Base-by-base conservation (phyloP, 2,888 invertebrate species). In the Conops quadrifasciatus region DNA sequence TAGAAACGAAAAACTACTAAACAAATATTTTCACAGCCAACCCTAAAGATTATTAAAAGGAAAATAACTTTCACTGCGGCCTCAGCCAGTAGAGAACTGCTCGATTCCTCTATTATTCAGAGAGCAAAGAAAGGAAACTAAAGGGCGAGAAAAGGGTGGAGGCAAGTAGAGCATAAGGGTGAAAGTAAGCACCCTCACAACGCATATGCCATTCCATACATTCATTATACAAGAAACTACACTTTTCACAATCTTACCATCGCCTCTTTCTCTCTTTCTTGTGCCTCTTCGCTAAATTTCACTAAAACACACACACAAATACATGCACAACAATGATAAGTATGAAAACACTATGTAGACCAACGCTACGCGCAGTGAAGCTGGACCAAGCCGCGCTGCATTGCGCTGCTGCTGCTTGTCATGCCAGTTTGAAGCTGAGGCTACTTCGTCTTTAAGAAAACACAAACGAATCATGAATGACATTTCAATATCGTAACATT, bases 31-130 rank as follows among this genome's bases (percentile, higher is more conserved):
- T 65, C 51, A 19, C 49, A 60, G 53, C 9, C 59, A 68, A 51
- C 56, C 36, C 9, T 36, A 7, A 9, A 36, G 9, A 36, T 36
- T 36, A 56, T 64, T 64, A 30, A 64, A 64, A 67, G 47, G 64
- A 63, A 70, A 70, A 64, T 26, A 70, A 70, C 70, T 70, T 70
- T 70, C 70, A 64, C 70, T 56, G 62, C 70, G 63, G 64, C 58
- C 58, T 58, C 13, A 26, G 3, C 13, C 15, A 13, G n/a, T 13
- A 36, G n/a, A 43, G 24, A 47, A 36, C 9, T 36, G 36, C 36
- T 36, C 36, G 36, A 36, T 36, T 7, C 9, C 36, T 36, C 5
- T 7, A 36, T 7, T 4, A 36, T 36, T 4, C 4, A 36, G 16
- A 28, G 26, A 19, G 53, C 2, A 21, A 7, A 53, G 24, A 9